Evolutionary conservation across 2,113 vertebrate species (phyloP), one percentile per base, ranked within the genome.

Genomic region (Lutjanus erythropterus): DNA sequence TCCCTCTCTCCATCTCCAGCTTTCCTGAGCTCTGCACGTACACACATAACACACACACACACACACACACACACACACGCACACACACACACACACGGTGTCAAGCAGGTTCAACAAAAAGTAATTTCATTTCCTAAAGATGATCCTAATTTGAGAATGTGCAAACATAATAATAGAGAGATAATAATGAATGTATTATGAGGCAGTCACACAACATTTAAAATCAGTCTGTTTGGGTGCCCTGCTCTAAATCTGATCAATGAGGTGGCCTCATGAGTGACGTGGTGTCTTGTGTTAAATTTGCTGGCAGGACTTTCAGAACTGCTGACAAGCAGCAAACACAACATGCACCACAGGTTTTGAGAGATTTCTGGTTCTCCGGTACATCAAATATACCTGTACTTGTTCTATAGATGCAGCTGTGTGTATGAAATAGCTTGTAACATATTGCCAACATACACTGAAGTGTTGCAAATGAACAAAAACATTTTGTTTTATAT

Each of bases 1-100:
- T 96, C 18, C 97, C 96, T 72, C 96, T 91, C 86, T 99, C 97
- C 84, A 96, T 94, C 19, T 99, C 98, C 92, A 98, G 93, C 87
- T 97, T 96, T 37, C 95, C 95, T 50, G 96, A 95, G 88, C 97
- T 97, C 98, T 99, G 90, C 37, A 79, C 33, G 90, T 35, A 79
- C 33, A 64, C n/a, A 84, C 19, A 55, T 7, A 27, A 53, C 60
- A 83, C 46, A 56, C 65, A 61, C n/a, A n/a, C n/a, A n/a, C n/a
- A n/a, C n/a, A n/a, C n/a, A n/a, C n/a, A n/a, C n/a, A n/a, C n/a
- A n/a, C n/a, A n/a, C n/a, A n/a, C n/a, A n/a, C n/a, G n/a, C n/a
- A n/a, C n/a, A n/a, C n/a, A n/a, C n/a, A n/a, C n/a, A n/a, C n/a
- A 53, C 60, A 83, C 46, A 56, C 65, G 56, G 8, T 0, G 21